phyloP scores from a whole-genome alignment of 2,888 invertebrate genomes.

The Chaetogeoica ovagalla region DNA sequence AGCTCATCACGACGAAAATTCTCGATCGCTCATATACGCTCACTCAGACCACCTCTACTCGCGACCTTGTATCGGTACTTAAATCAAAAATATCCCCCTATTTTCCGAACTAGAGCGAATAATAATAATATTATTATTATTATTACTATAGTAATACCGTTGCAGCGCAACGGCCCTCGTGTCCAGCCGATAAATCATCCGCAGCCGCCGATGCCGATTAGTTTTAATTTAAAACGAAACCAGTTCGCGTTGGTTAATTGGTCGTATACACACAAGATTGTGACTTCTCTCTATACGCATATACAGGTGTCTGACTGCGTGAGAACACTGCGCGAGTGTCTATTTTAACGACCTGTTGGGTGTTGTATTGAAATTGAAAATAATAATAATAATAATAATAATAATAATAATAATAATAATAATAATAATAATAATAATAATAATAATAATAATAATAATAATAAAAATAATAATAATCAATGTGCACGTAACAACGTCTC shows the following conservation, averaged over 20 bases:
- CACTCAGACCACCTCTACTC: too few species aligned
- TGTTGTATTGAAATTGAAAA: constrained; percentile 52
- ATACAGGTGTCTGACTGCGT: constrained; percentile 49
- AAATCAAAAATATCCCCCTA: too few species aligned
- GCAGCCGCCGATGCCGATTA: constrained; percentile 1
- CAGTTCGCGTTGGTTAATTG: constrained; percentile 45
- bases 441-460: constrained; percentile 31
- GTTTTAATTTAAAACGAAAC: constrained; percentile 46
- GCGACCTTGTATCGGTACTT: too few species aligned
- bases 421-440: constrained; percentile 14
- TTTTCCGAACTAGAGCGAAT: constrained; percentile 30
- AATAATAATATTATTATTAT: too few species aligned
- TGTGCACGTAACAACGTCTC: not conserved
- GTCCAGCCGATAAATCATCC: constrained; percentile 42
- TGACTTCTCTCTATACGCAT: not conserved
- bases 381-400: constrained; percentile 1
- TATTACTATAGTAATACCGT: too few species aligned
- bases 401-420: too few species aligned
- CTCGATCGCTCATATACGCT: too few species aligned
- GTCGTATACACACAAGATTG: not conserved
- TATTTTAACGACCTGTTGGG: constrained; percentile 52
- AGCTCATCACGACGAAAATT: too few species aligned
- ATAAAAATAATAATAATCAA: not conserved
- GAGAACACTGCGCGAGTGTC: constrained; percentile 42
- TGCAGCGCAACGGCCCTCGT: not conserved